Base-by-base conservation (phyloP, 92 coral and sea anemone genomes). In the Pocillopora grandis region DNA sequence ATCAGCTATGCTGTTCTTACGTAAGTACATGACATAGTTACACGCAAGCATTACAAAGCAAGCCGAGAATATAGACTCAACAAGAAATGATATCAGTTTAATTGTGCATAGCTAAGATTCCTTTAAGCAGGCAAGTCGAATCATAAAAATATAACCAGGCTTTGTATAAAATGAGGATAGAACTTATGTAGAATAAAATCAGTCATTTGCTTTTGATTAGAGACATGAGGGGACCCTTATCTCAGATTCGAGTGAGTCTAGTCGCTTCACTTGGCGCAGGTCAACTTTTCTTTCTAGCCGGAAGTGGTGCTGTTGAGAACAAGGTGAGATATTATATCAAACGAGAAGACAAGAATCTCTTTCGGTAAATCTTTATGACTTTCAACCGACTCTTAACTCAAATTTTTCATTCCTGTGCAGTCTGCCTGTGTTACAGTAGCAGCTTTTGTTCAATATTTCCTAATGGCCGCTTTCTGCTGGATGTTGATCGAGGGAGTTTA, bases 401-500 rank as follows among this genome's bases (percentile, higher is more conserved):
- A 27, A 27, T 27, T n/a, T 8, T 2, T n/a, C 5, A 2, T 65
- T 65, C 10, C 71, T 66, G 21, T 21, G 12, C 71, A 66, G 71
- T 14, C 35, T 15, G 36, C 36, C 14, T 66, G 71, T 66, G 36
- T 66, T 23, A 10, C 71, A 66, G 71, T 66, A 27, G 71, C 71
- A 37, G 78, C 63, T 23, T 63, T 57, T 10, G 57, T 74, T 62
- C 62, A 74, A 19, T 55, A 57, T 11, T 72, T 72, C 21, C 10
- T 72, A 14, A 72, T 72, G 76, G 76, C 35, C 12, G 76, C 76
- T 48, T 72, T 72, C 58, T 72, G 76, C 20, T 55, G 63, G 78
- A 74, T 55, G 78, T 63, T 55, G 36, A 36, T 55, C 18, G 66
- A 76, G 55, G 66, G 79, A 59, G 31, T 76, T 60, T 27, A 27